These are phyloP conservation scores for Drosophila biarmipes DNA, from an alignment of 1,140 invertebrate species.

Conservation along the genomic window DNA sequence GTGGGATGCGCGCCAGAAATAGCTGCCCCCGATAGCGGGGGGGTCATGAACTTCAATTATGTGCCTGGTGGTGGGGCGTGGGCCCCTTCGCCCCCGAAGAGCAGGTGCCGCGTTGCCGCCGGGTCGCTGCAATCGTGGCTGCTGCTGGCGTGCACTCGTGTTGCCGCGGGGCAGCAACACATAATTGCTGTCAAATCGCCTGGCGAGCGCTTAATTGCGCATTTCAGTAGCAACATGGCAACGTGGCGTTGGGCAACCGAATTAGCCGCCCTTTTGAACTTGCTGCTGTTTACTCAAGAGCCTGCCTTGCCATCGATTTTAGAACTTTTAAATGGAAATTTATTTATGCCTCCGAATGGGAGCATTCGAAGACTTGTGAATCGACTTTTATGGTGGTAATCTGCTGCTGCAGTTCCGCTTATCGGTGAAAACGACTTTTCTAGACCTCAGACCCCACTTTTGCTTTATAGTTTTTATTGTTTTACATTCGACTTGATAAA, in stretches of 20 bases:
- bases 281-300: conserved; percentile 44
- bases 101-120: conserved; percentile 29
- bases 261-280: conserved; percentile 35
- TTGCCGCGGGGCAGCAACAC: conserved; percentile 27
- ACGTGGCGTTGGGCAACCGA: conserved; percentile 12
- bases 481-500: conserved; percentile 69
- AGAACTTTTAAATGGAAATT: conserved; percentile 56
- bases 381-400: conserved; percentile 50
- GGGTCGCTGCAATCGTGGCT: background rate
- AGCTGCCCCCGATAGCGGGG: conserved; percentile 28
- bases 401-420: conserved; percentile 26
- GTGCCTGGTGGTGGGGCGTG: conserved; percentile 31
- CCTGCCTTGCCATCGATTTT: conserved; percentile 42
- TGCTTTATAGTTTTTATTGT: conserved; percentile 57
- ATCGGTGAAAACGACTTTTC: conserved; percentile 37
- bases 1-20: conserved; percentile 22
- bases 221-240: conserved; percentile 31
- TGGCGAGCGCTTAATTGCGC: conserved; percentile 65
- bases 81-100: background rate
- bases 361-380: conserved; percentile 50
- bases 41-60: conserved; percentile 81
- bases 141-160: conserved; percentile 12
- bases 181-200: conserved; percentile 68
- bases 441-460: conserved; percentile 28
- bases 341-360: conserved; percentile 49